These are phyloP conservation scores for Erpetoichthys calabaricus DNA, from an alignment of 2,797 vertebrate species.

Conservation along the genomic window DNA sequence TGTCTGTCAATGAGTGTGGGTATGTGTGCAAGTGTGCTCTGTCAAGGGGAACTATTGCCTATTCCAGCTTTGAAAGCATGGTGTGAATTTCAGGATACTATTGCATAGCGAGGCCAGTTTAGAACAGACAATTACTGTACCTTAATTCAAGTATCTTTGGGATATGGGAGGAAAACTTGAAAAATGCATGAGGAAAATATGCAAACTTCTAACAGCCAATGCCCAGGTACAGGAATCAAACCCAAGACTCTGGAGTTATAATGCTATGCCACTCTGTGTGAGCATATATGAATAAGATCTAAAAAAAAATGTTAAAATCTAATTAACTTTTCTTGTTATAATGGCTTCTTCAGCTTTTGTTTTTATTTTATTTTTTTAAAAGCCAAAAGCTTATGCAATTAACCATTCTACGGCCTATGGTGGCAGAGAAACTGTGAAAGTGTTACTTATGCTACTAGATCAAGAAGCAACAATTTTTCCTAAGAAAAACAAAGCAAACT, in stretches of 20 bases:
- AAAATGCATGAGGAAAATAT: too few species aligned
- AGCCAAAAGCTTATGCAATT: conserved; percentile 74
- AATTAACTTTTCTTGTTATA: conserved; percentile 21
- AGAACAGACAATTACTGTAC: too few species aligned
- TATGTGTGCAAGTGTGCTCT: too few species aligned
- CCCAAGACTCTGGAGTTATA: conserved; percentile 22
- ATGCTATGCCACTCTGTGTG: conserved; percentile 12
- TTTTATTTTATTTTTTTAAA: neutral
- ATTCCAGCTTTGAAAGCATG: too few species aligned
- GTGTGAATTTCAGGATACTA: too few species aligned
- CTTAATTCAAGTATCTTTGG: too few species aligned
- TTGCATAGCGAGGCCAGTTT: too few species aligned
- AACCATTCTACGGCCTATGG: conserved; percentile 77
- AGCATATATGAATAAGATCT: too few species aligned
- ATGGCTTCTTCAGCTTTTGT: conserved; percentile 30
- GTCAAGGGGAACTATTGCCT: too few species aligned
- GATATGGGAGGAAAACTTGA: too few species aligned
- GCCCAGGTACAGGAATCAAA: conserved; percentile 15
- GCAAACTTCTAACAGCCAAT: too few species aligned
- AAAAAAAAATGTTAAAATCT: conserved; percentile 17
- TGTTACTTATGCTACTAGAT: conserved; percentile 67
- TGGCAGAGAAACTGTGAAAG: conserved; percentile 75
- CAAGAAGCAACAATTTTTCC: conserved; percentile 61
- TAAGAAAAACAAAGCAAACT: conserved; percentile 63
- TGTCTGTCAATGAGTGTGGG: too few species aligned